Percentiles rank a stretch among this genome's conserved stretches.
Conservation (phyloP, 2,797 vertebrate genomes). For the Tarsius wallacei region DNA sequence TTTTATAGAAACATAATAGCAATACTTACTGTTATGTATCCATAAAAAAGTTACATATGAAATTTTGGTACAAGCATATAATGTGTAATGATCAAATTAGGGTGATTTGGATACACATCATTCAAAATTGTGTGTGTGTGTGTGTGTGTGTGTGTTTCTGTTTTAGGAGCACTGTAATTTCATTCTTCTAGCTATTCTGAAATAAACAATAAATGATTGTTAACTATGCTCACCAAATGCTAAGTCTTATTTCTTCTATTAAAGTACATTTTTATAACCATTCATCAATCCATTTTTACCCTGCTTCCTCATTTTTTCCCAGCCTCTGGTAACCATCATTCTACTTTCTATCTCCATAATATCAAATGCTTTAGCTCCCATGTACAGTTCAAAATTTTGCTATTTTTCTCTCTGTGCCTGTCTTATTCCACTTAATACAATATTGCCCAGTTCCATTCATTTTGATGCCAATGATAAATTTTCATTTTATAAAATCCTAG, state of each 20-base stretch:
- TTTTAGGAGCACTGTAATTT: not conserved
- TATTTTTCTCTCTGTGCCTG: not conserved
- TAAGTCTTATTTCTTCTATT: not conserved
- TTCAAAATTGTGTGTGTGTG: too few species aligned
- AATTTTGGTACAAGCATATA: not conserved
- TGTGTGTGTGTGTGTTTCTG: not conserved
- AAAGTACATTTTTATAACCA: not conserved
- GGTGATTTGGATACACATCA: not conserved
- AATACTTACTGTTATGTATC: not conserved
- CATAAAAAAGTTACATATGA: not conserved
- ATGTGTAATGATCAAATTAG: not conserved
- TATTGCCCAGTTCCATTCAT: not conserved
- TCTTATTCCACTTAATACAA: not conserved
- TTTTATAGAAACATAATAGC: not conserved
- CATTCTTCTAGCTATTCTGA: not conserved
- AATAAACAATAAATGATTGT: not conserved
- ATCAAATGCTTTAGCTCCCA: not conserved
- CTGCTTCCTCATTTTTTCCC: not conserved
- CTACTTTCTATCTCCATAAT: not conserved
- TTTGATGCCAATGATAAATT: not conserved
- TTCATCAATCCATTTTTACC: not conserved
- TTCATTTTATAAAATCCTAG: too few species aligned
- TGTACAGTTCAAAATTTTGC: not conserved
- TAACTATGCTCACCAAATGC: not conserved
- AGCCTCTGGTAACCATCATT: not conserved